Evolutionary conservation across 2,888 invertebrate species (phyloP).

Genomic region (Horisme vitalbata): DNA sequence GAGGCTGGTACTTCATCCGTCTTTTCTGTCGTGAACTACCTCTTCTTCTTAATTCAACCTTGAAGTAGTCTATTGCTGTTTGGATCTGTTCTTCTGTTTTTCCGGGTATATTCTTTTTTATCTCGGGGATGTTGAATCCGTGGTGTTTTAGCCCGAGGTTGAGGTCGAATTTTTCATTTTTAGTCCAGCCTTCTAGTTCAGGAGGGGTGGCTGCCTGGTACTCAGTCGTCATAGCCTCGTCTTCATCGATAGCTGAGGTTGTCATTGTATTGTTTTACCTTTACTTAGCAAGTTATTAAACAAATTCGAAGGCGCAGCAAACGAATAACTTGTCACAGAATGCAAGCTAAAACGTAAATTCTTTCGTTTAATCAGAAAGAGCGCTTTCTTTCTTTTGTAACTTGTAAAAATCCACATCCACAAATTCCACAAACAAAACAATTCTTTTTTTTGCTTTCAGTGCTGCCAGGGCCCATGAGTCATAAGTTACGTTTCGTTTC

Average conservation of each 20-base stretch:
- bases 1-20: constrained; percentile 26
- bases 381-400: no score
- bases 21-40: not conserved
- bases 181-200: constrained; percentile 50
- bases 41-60: constrained; percentile 35
- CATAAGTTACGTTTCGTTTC: no score
- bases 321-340: no score
- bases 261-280: no score
- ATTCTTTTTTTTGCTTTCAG: no score
- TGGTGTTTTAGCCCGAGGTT: constrained; percentile 47
- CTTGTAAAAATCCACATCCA: no score
- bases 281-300: no score
- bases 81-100: constrained; percentile 52
- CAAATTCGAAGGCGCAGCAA: no score
- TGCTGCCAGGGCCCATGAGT: no score
- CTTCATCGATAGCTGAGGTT: constrained; percentile 1
- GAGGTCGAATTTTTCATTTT: constrained; percentile 57
- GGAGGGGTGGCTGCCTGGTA: constrained; percentile 4
- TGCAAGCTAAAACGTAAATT: no score
- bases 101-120: constrained; percentile 42
- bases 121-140: constrained; percentile 42
- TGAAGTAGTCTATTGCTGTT: constrained; percentile 52
- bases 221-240: constrained; percentile 3
- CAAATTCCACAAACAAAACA: no score
- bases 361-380: no score